Evolutionary conservation across 2,888 invertebrate species (phyloP), one percentile per base, ranked within the genome.

Genomic region (Caenorhabditis doughertyi): DNA sequence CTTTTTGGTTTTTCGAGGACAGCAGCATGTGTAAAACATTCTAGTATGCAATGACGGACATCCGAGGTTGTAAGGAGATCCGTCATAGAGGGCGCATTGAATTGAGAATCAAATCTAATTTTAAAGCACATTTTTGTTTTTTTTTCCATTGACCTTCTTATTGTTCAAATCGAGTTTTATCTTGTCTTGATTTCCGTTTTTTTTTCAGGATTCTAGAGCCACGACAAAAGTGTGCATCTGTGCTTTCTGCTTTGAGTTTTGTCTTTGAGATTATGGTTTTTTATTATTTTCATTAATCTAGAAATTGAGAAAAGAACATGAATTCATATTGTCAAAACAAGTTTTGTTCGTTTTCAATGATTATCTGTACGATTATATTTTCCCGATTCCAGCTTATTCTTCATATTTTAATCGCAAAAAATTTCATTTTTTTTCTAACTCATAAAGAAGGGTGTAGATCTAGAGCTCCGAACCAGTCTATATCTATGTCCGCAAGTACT

Each of bases 1-100:
- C 5, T 25, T 42, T 39, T 29, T 55, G n/a, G 47, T 29, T 21
- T 62, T 47, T 62, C 44, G n/a, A n/a, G n/a, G n/a, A n/a, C n/a
- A n/a, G n/a, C n/a, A 39, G 39, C 27, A 49, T 23, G 56, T 60
- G 60, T 73, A 53, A 56, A 56, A 64, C 73, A 73, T 55, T 64
- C 73, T 73, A 72, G 73, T 62, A 73, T 44, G 51, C 49, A 23
- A 51, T 73, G 73, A 73, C 73, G 74, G 74, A 74, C 74, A 65
- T 74, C 74, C 74, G 74, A 27, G 29, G 62, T 65, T 65, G 74
- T 58, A 67, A 58, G 55, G 56, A 56, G 65, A 74, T 65, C 65
- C 64, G 64, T 60, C 51, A 32, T 9, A n/a, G n/a, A n/a, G n/a
- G 25, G 16, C 11, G 56, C 51, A 25, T 25, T 49, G 53, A 72